A percentile compares a stretch with the other conserved stretches of the same genome.
phyloP scores from a whole-genome alignment of 1,140 invertebrate species.

The Pachypeltis micranthus region DNA sequence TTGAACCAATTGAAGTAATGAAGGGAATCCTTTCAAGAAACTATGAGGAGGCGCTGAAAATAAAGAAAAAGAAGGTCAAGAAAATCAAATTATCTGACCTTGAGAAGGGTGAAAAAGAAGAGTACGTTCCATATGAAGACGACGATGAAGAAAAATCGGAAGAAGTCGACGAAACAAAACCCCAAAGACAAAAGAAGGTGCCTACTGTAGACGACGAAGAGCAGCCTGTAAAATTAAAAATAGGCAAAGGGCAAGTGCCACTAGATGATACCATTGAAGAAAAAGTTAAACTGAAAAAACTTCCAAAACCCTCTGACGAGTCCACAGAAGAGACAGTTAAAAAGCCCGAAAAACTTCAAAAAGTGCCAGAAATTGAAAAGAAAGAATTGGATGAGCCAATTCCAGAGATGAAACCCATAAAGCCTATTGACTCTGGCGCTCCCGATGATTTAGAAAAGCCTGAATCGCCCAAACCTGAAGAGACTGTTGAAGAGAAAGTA shows the following conservation, averaged over 20 bases:
- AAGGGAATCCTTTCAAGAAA: constrained; percentile 33
- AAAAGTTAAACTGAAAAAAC: constrained; percentile 24
- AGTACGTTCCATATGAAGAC: constrained; percentile 23
- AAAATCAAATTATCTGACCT: constrained; percentile 28
- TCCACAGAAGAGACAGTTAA: constrained; percentile 26
- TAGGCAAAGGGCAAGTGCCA: constrained; percentile 25
- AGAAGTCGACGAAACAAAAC: constrained; percentile 25
- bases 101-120: constrained; percentile 26
- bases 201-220: constrained; percentile 26
- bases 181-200: constrained; percentile 20
- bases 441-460: constrained; percentile 24
- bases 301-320: constrained; percentile 30
- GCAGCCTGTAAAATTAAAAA: constrained; percentile 23
- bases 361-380: constrained; percentile 13
- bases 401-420: constrained; percentile 12
- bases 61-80: constrained; percentile 31
- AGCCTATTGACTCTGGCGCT: constrained; percentile 21
- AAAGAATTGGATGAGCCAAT: constrained; percentile 20
- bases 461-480: constrained; percentile 24
- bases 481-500: constrained; percentile 30
- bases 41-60: constrained; percentile 32
- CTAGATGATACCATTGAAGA: constrained; percentile 17
- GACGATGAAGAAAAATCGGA: constrained; percentile 9
- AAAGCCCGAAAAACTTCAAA: constrained; percentile 13
- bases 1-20: constrained; percentile 27